Evolutionary conservation across 2,113 vertebrate species (phyloP).

Genomic region (Hippocampus abdominalis): DNA sequence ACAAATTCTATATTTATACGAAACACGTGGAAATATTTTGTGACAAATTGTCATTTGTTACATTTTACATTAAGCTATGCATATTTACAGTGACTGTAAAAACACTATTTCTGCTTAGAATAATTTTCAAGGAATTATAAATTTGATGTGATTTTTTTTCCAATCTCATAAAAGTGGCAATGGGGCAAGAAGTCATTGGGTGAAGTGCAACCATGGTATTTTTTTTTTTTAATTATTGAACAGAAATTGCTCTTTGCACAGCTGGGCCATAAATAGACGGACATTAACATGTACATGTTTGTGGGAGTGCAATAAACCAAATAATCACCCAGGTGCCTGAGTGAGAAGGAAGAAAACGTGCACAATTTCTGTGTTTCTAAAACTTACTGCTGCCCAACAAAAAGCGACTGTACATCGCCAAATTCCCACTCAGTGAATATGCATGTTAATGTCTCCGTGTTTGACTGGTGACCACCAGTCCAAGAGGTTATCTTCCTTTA

Average conservation of each 20-base stretch:
- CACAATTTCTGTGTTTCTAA: neutral
- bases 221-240: neutral
- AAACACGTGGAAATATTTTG: neutral
- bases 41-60: neutral
- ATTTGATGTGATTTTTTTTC: neutral
- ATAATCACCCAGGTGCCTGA: conserved; percentile 6
- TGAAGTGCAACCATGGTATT: neutral
- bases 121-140: neutral
- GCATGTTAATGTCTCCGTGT: neutral
- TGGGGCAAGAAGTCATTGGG: neutral
- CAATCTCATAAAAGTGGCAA: neutral
- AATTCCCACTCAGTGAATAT: neutral
- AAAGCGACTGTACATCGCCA: neutral
- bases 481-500: neutral
- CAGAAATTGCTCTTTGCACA: neutral
- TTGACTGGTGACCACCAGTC: neutral
- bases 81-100: neutral
- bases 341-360: conserved; percentile 6
- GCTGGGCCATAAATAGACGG: conserved; percentile 2
- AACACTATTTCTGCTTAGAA: conserved; percentile 3
- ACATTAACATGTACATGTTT: conserved; percentile 12
- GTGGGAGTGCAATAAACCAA: conserved; percentile 52
- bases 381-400: neutral
- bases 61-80: neutral
- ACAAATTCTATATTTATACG: neutral